Percentiles rank a stretch among this genome's conserved stretches.
Evolutionary conservation across 2,113 vertebrate species (phyloP).

Genomic region (Alectura lathami): DNA sequence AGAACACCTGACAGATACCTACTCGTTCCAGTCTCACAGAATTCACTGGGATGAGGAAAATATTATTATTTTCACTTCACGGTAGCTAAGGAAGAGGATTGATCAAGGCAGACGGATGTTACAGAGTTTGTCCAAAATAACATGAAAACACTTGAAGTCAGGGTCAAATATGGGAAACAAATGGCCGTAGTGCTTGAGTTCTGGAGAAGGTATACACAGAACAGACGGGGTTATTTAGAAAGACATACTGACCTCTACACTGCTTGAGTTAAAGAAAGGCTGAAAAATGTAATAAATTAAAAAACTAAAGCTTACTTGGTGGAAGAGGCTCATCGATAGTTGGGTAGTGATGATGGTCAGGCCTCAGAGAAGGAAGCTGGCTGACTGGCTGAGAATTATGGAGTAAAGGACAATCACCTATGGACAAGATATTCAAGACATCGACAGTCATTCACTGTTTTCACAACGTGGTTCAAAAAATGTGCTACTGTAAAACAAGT

Average conservation of each 20-base stretch:
- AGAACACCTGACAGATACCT: not conserved
- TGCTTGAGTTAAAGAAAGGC: slow-evolving; percentile 66
- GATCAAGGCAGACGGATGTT: not conserved
- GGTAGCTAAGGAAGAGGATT: not conserved
- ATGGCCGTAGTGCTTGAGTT: not conserved
- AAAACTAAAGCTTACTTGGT: slow-evolving; percentile 93
- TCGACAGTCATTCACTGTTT: slow-evolving; percentile 75
- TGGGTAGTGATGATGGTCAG: slow-evolving; percentile 95
- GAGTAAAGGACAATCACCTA: slow-evolving; percentile 86
- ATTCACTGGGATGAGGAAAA: not conserved
- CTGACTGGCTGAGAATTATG: slow-evolving; percentile 89
- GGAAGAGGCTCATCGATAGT: slow-evolving; percentile 95
- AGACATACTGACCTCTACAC: slow-evolving; percentile 74
- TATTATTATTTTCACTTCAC: not conserved
- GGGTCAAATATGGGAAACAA: slow-evolving; percentile 11
- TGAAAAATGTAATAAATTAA: slow-evolving; percentile 68
- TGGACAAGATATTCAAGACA: slow-evolving; percentile 81
- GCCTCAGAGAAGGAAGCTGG: slow-evolving; percentile 91
- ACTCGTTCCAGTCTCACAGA: not conserved
- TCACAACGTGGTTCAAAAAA: slow-evolving; percentile 67
- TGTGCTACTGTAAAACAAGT: slow-evolving; percentile 69
- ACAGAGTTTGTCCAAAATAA: slow-evolving; percentile 1
- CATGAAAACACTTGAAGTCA: not conserved
- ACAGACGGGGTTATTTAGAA: slow-evolving; percentile 31
- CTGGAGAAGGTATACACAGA: slow-evolving; percentile 3